Base-by-base conservation (phyloP, 2,113 vertebrate genomes). In the Mystacornis crossleyi region DNA sequence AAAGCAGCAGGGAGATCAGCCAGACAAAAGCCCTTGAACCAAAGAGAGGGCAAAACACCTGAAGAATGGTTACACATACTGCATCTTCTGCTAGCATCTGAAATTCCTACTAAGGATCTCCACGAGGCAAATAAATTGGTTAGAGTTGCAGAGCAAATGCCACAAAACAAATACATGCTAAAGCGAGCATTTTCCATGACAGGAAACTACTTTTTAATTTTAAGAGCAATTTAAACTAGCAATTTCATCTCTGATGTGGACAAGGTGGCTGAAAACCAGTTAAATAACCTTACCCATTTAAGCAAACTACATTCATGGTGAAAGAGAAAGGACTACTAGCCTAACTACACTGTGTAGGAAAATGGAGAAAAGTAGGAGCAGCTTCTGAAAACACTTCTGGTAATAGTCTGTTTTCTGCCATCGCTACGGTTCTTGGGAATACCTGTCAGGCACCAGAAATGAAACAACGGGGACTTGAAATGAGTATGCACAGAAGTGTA, bases 1-100 rank as follows among this genome's bases (percentile, higher is more conserved):
- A 98, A 86, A 99, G 90, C 67, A 99, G 14, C 70, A 99, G 16
- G 12, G 98, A 99, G 79, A 98, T 91, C 87, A 98, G 95, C 97
- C 98, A 98, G 97, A 98, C 94, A 53, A 99, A 99, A 17, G 97
- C 98, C 34, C 98, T 98, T 83, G 73, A 90, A 95, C 80, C 36
- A 29, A 74, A 64, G 29, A 36, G 20, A 1, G 60, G 45, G 5
- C 2, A 4, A 23, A 58, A 48, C 8, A 0, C 3, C 34, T 28
- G 25, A 47, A 78, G 33, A 66, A 33, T 14, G 36, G 15, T 18
- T 43, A 36, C 7, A 54, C 26, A 20, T 33, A 8, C 2, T 66
- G 57, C 38, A n/a, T 40, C 48, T 92, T 18, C n/a, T 65, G 48
- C 55, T 24, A 33, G 9, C 25, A 81, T 36, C 40, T 73, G 6